Evolutionary conservation across 2,888 invertebrate genomes (phyloP), one percentile per base, ranked within the genome.

Genomic region (Icerya purchasi): DNA sequence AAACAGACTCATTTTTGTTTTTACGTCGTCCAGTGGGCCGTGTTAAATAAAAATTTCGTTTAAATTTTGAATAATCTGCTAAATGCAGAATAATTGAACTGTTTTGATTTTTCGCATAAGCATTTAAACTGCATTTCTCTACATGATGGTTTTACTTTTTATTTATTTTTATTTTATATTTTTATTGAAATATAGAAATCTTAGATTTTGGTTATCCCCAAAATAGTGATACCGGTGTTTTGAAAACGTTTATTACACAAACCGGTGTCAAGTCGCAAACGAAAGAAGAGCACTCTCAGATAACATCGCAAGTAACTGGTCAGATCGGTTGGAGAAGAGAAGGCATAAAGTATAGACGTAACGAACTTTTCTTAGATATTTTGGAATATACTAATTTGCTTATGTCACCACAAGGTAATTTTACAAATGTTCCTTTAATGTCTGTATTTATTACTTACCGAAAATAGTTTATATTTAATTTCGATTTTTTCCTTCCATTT

Each of bases 201-300:
- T 76, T 99, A 64, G 98, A 99, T 73, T 99, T 97, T 76, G 98
- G 98, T 0, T 99, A 99, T 73, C 98, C 98, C 0, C 98, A 99
- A 75, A 99, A 98, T 73, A 97, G 97, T 0, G 98, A 99, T 71
- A 96, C 97, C 0, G 98, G 98, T 19, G 96, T 98, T 18, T 74
- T 99, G 68, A 99, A 99, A 74, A 97, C 96, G 0, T 98, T 97
- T 71, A 99, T 99, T 68, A 98, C 98, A 18, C 98, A 99, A 71
- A 96, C 97, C 74, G 98, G 98, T 62, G 92, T 98, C 58, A 96
- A 96, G 73, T 93, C 94, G 2, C 89, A 97, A 66, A 94, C 94
- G 21, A 98, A 98, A 72, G 98, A 99, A 70, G 98, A 99, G 72
- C 98, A 98, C 72, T 90, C 96, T 60, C 97, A 97, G 73, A 98